These are phyloP conservation scores for Gambusia holbrooki DNA, from an alignment of 2,113 vertebrate genomes.

Conservation along the genomic window DNA sequence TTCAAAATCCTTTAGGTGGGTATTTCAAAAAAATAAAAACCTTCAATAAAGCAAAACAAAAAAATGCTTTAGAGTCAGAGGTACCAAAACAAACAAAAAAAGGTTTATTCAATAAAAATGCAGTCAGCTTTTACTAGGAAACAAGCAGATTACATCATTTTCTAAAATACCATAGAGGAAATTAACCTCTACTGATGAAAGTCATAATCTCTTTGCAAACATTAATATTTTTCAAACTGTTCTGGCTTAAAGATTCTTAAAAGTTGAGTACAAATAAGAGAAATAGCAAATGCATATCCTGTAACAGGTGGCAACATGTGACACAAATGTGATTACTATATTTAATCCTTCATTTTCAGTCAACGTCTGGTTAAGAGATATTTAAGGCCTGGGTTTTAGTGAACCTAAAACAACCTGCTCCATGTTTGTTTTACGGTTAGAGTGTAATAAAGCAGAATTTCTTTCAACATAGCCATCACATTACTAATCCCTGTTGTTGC, in stretches of 20 bases:
- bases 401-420: conserved; percentile 16
- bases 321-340: background rate
- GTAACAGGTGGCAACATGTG: background rate
- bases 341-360: background rate
- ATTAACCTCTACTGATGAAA: background rate
- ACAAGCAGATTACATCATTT: background rate
- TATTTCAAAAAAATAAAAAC: background rate
- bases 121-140: background rate
- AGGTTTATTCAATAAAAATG: background rate
- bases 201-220: background rate
- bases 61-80: background rate
- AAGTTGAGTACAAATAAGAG: background rate
- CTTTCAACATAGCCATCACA: background rate
- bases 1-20: background rate
- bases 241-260: background rate
- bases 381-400: conserved; percentile 19
- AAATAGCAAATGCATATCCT: conserved; percentile 5
- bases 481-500: conserved; percentile 72
- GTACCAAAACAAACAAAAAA: background rate
- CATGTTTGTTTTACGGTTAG: conserved; percentile 2
- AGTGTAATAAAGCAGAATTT: background rate
- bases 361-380: background rate
- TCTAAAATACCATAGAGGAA: background rate
- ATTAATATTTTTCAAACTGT: background rate
- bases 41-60: background rate